Evolutionary conservation across 2,797 vertebrate genomes (phyloP), one percentile per base, ranked within the genome.

Genomic region (Bovichtus variegatus): DNA sequence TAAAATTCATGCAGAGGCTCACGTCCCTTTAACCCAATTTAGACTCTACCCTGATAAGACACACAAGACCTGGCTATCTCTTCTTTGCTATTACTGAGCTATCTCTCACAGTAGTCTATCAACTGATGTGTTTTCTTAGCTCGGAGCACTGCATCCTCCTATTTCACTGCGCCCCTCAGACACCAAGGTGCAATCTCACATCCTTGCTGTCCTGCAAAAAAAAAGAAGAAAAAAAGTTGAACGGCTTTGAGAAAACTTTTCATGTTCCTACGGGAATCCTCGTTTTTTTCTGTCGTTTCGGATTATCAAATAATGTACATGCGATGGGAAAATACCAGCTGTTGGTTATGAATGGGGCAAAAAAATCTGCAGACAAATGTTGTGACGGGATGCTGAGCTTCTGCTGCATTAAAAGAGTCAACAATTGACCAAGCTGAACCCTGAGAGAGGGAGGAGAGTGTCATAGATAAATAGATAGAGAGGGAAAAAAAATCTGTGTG

Each of bases 101-200:
- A 67, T 81, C 55, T 76, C 61, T 50, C 66, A 51, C 77, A 68
- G 59, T 25, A 70, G 74, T 76, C 82, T 44, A 58, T 81, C 75
- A 74, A 40, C 46, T 69, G 49, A 31, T 74, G 71, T 60, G 25
- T 70, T 82, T 82, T 65, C 74, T 74, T 36, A 77, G 44, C 74
- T 73, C 65, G 41, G 55, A 59, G 75, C 58, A 9, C 59, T 9
- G 38, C 65, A 63, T 69, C 66, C 43, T 73, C 50, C 44, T 46
- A 44, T 81, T 81, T 44, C 71, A 66, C 54, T 25, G 27, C 6
- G 3, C 50, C 64, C 59, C 64, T 59, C 31, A 47, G 64, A 68
- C 43, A 54, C 67, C 40, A 23, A 63, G 41, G 38, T 29, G 62
- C 63, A 57, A 72, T 72, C 63, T 71, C 34, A 54, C 51, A 62